Evolutionary conservation across 1,140 invertebrate genomes (phyloP).

Genomic region (Drosophila auraria): DNA sequence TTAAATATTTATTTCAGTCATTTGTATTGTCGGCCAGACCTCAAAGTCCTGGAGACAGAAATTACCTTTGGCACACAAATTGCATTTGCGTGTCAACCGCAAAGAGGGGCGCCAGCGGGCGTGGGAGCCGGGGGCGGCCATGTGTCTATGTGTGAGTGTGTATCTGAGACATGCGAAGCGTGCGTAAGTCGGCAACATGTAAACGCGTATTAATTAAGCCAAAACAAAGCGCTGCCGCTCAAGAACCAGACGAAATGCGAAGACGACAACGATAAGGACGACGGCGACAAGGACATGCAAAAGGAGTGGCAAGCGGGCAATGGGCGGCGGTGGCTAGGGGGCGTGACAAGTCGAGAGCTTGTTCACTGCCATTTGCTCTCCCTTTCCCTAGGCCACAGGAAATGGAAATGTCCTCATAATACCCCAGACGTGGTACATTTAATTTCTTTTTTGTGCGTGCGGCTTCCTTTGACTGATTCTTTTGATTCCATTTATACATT

Average conservation of each 20-base stretch:
- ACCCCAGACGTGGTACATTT: conserved; percentile 65
- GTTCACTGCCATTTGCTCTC: conserved; percentile 48
- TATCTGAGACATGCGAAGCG: conserved; percentile 46
- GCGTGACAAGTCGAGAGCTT: conserved; percentile 35
- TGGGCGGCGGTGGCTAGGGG: not conserved
- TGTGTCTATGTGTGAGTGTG: conserved; percentile 5
- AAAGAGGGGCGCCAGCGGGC: not conserved
- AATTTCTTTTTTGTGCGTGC: conserved; percentile 52
- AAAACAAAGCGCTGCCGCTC: conserved; percentile 64
- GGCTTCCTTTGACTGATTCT: conserved; percentile 34
- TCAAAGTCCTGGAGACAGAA: conserved; percentile 47
- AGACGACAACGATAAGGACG: conserved; percentile 17
- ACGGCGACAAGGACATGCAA: conserved; percentile 50
- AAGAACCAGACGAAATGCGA: conserved; percentile 46
- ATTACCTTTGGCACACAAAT: conserved; percentile 71
- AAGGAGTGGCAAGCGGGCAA: conserved; percentile 32
- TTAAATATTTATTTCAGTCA: conserved; percentile 63
- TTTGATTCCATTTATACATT: conserved; percentile 43
- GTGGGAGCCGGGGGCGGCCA: not conserved
- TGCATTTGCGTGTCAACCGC: conserved; percentile 77
- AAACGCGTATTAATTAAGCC: conserved; percentile 79
- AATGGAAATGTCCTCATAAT: conserved; percentile 69
- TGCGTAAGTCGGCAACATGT: conserved; percentile 64
- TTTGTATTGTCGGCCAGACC: conserved; percentile 35
- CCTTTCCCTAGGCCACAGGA: conserved; percentile 20